Evolutionary conservation across 2,888 invertebrate genomes (phyloP).

Genomic region (Limnephilus rhombicus): DNA sequence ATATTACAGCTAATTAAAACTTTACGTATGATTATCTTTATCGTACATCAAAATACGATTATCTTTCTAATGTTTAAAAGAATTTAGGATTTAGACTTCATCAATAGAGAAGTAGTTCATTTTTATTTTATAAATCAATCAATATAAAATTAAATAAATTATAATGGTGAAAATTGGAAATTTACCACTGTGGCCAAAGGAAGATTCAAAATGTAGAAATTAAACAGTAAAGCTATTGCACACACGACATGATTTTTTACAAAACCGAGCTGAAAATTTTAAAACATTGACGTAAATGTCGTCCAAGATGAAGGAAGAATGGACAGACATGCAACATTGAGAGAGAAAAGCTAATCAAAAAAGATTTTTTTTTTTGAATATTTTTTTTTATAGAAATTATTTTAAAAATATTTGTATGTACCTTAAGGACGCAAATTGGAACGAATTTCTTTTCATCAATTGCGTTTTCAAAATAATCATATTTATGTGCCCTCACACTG

Average conservation of each 20-base stretch:
- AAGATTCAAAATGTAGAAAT: background rate
- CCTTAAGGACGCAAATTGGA: conserved; percentile 62
- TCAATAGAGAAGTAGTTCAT: background rate
- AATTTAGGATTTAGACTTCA: background rate
- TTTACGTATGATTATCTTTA: no score
- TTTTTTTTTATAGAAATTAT: background rate
- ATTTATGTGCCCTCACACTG: conserved; percentile 48
- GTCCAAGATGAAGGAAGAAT: background rate
- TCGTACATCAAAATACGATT: no score
- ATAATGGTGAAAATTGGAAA: background rate
- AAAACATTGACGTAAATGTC: background rate
- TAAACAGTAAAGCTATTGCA: background rate
- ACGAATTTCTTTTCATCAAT: conserved; percentile 62
- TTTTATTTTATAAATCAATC: background rate
- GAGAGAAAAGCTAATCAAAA: background rate
- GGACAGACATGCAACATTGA: background rate
- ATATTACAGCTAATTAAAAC: no score
- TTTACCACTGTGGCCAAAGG: background rate
- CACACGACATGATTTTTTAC: no score
- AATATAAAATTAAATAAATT: background rate
- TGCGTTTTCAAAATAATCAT: conserved; percentile 56
- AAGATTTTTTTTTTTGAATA: background rate
- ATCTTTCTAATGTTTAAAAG: no score
- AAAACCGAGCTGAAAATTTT: background rate
- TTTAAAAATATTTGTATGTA: background rate